Evolutionary conservation across 2,113 vertebrate species (phyloP), one percentile per base, ranked within the genome.

Genomic region (Psittacara wagleri): DNA sequence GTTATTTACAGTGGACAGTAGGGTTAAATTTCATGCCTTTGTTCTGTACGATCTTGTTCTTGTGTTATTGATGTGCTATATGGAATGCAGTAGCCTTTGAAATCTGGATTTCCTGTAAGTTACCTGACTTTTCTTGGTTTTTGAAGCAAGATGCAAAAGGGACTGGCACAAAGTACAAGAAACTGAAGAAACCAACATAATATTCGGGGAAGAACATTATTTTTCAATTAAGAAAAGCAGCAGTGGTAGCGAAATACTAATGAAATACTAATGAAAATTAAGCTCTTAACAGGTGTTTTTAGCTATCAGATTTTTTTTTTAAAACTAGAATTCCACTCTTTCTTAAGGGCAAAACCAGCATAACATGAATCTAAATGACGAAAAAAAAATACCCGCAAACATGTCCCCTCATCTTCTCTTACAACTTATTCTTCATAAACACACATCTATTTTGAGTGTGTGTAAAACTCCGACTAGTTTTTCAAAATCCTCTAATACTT

Each of bases 361-460:
- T 20, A 72, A 11, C 5, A 33, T 1, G 44, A 49, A 68, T 61
- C 25, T 55, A 70, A 84, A 51, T 46, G n/a, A 64, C 59, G 20
- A 59, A 23, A 59, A n/a, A 14, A 14, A 24, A n/a, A 23, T 23
- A 59, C 20, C 19, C 20, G 9, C 57, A 46, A 4, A 0, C 1
- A 2, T 6, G 5, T 3, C 2, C 6, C 7, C 2, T 4, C 7
- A 11, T 61, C 9, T 8, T 54, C 16, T 8, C 2, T 24, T 80
- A 11, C 31, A 64, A 37, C 14, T 83, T 88, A 12, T 3, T 13
- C 2, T 84, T 78, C 86, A 51, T 25, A 68, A 51, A 5, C 4
- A 37, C 9, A 49, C 9, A 19, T 8, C 9, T 83, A 16, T 64
- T 86, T 46, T 77, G 19, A 37, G 7, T 43, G 7, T 64, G 6